Conservation (phyloP, 2,113 vertebrate species). For the Platycercus adscitus region DNA sequence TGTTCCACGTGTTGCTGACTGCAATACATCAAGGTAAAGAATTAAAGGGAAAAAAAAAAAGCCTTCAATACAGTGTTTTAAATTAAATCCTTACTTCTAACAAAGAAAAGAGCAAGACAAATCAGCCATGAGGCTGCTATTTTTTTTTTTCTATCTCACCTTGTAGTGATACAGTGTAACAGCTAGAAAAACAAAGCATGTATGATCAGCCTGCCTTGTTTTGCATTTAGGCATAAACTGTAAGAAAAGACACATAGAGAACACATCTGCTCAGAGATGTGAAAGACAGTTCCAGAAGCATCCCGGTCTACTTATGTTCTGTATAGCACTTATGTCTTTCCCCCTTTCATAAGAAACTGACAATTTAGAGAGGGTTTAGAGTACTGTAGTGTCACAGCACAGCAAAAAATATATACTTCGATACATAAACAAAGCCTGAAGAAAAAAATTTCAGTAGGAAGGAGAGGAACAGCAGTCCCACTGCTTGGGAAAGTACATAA, state of each 20-base stretch:
- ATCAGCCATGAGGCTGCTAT: background rate
- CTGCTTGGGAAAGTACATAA: no score
- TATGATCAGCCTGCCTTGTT: background rate
- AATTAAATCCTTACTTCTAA: background rate
- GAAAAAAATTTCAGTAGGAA: background rate
- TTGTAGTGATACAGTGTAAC: background rate
- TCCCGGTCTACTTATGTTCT: background rate
- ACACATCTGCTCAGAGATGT: background rate
- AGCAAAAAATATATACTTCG: background rate
- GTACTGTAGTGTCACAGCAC: background rate
- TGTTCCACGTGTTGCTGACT: background rate
- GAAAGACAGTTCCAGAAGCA: background rate
- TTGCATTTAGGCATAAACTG: background rate
- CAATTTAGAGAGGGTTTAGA: background rate
- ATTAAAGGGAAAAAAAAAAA: background rate
- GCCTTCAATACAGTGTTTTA: background rate
- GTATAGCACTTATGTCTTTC: rapidly evolving
- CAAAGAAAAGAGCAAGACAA: background rate
- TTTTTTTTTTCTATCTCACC: background rate
- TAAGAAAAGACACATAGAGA: background rate
- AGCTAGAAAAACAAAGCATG: background rate
- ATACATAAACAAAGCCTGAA: background rate
- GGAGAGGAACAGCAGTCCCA: background rate
- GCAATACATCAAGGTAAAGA: background rate
- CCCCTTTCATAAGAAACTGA: background rate